Evolutionary conservation across 2,797 vertebrate genomes (phyloP).

Genomic region (Leuciscus waleckii): DNA sequence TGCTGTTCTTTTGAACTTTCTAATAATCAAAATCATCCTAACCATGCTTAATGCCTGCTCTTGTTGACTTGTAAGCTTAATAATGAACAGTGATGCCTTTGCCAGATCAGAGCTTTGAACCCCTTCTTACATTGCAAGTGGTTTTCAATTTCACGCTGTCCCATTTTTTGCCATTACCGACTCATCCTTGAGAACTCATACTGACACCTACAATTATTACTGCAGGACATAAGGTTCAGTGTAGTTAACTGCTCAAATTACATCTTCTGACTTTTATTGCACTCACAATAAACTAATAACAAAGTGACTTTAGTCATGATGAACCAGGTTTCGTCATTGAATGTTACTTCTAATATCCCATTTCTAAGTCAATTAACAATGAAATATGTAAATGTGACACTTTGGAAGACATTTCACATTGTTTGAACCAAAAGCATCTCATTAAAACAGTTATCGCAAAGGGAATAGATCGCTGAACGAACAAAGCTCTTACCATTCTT

Average conservation of each 20-base stretch:
- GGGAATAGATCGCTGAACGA: not conserved
- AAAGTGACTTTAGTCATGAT: not conserved
- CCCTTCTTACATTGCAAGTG: not conserved
- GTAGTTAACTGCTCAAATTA: not conserved
- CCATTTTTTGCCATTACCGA: conserved; percentile 4
- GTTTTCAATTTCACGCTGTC: conserved; percentile 28
- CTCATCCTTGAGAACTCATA: not conserved
- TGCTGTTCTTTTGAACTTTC: not conserved
- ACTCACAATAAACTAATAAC: conserved; percentile 12
- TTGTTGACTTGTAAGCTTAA: not conserved
- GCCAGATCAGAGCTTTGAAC: not conserved
- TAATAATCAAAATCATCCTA: not conserved
- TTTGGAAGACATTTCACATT: not conserved
- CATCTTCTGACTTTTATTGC: conserved; percentile 1
- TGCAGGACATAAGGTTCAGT: not conserved
- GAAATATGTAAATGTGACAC: not conserved
- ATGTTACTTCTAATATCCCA: not conserved
- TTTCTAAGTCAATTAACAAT: not conserved
- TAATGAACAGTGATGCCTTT: not conserved
- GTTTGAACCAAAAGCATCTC: not conserved
- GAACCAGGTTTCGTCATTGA: not conserved
- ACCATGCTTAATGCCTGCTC: not conserved
- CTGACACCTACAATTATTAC: conserved; percentile 3
- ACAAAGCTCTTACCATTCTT: conserved; percentile 88
- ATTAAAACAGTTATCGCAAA: not conserved